Evolutionary conservation across 2,888 invertebrate species (phyloP).

Genomic region (Margaritifera margaritifera): DNA sequence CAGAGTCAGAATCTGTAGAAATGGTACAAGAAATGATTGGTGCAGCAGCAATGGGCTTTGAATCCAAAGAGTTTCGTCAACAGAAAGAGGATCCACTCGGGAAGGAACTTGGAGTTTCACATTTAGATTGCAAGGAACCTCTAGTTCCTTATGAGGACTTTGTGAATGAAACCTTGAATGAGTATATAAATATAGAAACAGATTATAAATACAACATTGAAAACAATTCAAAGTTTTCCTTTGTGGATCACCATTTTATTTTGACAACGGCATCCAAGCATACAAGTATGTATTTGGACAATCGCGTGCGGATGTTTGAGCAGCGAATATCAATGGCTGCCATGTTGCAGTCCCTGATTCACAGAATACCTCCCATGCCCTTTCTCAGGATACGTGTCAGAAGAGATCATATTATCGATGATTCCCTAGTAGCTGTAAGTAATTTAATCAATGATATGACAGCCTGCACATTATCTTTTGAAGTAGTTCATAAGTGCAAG

Average conservation of each 20-base stretch:
- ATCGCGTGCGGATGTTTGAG: slow-evolving; percentile 94
- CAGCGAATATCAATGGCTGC: slow-evolving; percentile 85
- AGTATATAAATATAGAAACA: slow-evolving; percentile 93
- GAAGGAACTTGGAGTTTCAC: slow-evolving; percentile 82
- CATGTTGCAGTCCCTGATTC: slow-evolving; percentile 85
- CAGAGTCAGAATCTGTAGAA: slow-evolving; percentile 57
- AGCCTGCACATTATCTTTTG: background rate
- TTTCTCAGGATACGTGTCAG: slow-evolving; percentile 83
- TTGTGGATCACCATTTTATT: slow-evolving; percentile 92
- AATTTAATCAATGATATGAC: background rate
- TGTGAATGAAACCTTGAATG: slow-evolving; percentile 94
- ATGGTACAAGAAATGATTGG: slow-evolving; percentile 44
- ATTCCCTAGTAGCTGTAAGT: slow-evolving; percentile 88
- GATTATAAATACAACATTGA: slow-evolving; percentile 86
- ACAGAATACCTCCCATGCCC: slow-evolving; percentile 80
- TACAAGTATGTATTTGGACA: slow-evolving; percentile 92
- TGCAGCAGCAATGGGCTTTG: slow-evolving; percentile 65
- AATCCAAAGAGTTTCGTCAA: slow-evolving; percentile 67
- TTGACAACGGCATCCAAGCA: slow-evolving; percentile 93
- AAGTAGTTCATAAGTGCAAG: background rate
- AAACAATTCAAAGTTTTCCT: slow-evolving; percentile 78
- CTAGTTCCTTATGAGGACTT: slow-evolving; percentile 90
- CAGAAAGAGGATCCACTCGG: slow-evolving; percentile 76
- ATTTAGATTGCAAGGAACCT: slow-evolving; percentile 88
- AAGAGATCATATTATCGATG: slow-evolving; percentile 90